These are phyloP conservation scores for Acrocephalus scirpaceus DNA, from an alignment of 2,797 vertebrate species.

Conservation along the genomic window DNA sequence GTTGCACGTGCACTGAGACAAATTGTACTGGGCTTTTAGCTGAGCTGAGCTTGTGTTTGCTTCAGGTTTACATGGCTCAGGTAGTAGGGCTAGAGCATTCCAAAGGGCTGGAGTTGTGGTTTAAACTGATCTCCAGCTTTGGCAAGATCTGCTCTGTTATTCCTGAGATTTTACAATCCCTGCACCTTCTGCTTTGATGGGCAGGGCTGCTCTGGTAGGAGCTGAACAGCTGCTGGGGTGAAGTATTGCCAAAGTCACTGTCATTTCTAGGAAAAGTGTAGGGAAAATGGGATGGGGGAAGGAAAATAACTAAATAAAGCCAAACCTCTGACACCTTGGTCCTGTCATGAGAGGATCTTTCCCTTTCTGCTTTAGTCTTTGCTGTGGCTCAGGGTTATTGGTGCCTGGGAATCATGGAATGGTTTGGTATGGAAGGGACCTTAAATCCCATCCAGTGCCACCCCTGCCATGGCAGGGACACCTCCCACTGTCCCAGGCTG, in stretches of 20 bases:
- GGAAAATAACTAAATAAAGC: background rate
- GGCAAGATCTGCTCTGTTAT: background rate
- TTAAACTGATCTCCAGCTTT: background rate
- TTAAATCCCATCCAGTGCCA: accelerated
- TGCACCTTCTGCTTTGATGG: background rate
- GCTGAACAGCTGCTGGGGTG: background rate
- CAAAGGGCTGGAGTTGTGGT: background rate
- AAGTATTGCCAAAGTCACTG: background rate
- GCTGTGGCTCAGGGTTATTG: background rate
- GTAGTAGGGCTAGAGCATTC: background rate
- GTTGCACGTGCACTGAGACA: accelerated
- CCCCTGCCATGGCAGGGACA: background rate
- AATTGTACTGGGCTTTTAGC: background rate
- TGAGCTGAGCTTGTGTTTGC: background rate
- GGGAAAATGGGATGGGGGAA: background rate
- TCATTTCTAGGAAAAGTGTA: background rate
- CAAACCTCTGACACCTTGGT: background rate
- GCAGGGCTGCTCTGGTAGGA: background rate
- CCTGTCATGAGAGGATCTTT: background rate
- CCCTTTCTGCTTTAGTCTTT: background rate
- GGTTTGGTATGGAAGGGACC: background rate
- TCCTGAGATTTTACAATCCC: background rate
- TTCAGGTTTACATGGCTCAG: background rate
- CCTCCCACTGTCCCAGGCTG: background rate
- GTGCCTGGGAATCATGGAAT: background rate